phyloP scores from a whole-genome alignment of 2,888 invertebrate genomes.

The Drosophila quinaria region DNA sequence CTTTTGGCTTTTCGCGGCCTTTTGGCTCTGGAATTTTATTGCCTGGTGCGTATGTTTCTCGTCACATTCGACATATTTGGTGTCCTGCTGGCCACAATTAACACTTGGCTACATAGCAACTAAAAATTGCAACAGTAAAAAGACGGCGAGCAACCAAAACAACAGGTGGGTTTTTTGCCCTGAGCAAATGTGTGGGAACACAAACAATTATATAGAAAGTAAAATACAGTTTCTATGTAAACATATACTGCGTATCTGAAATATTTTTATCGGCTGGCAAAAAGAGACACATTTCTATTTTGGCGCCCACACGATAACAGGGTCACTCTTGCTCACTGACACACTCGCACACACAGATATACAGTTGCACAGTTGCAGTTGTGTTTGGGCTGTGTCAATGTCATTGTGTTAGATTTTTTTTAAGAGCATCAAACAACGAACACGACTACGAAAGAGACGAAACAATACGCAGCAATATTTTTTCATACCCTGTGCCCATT shows the following conservation, averaged over 20 bases:
- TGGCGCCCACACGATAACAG: slow-evolving; percentile 63
- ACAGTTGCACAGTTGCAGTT: slow-evolving; percentile 14
- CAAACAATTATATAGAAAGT: slow-evolving; percentile 31
- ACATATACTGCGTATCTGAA: not conserved
- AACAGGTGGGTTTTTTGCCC: slow-evolving; percentile 64
- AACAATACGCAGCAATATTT: slow-evolving; percentile 5
- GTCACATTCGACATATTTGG: slow-evolving; percentile 22
- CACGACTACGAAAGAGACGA: not conserved
- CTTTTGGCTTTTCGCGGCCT: slow-evolving; percentile 28
- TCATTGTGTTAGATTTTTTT: slow-evolving; percentile 53
- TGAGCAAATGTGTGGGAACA: slow-evolving; percentile 9
- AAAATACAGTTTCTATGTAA: slow-evolving; percentile 31
- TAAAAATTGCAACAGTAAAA: slow-evolving; percentile 18
- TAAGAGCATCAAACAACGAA: slow-evolving; percentile 16
- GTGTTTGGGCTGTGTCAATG: slow-evolving; percentile 36
- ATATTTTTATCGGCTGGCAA: slow-evolving; percentile 39
- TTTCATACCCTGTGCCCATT: too few species aligned
- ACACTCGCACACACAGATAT: slow-evolving; percentile 9
- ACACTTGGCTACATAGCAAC: slow-evolving; percentile 9
- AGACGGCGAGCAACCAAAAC: slow-evolving; percentile 41
- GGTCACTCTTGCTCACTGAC: slow-evolving; percentile 3
- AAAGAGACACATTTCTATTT: slow-evolving; percentile 38
- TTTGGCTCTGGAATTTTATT: slow-evolving; percentile 36
- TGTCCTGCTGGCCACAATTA: slow-evolving; percentile 10
- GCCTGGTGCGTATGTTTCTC: slow-evolving; percentile 25